Conservation (phyloP, 2,113 vertebrate genomes). For the Nycticorax nycticorax region DNA sequence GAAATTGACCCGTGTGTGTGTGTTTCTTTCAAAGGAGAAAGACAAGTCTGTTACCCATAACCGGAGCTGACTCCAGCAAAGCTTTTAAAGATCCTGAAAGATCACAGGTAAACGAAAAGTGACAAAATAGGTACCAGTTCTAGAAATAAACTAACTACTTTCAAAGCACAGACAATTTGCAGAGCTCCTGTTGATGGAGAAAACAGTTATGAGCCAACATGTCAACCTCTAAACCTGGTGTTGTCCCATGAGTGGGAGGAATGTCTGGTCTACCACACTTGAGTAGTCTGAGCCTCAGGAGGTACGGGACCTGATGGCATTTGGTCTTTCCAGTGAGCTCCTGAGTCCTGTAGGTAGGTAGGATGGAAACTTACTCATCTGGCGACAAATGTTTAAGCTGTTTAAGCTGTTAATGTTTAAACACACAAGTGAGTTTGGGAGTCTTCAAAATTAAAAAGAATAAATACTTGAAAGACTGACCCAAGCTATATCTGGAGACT, state of each 20-base stretch:
- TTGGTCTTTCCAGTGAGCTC: not conserved
- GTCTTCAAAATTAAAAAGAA: not conserved
- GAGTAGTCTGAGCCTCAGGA: not conserved
- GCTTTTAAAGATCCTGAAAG: not conserved
- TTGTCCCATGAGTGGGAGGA: fast-evolving
- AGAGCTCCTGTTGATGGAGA: not conserved
- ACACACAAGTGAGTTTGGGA: not conserved
- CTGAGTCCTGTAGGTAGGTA: not conserved
- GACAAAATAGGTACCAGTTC: not conserved
- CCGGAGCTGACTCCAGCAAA: not conserved
- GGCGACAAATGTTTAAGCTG: not conserved
- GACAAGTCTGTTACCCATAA: not conserved
- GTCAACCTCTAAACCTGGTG: not conserved
- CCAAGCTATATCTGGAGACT: not conserved
- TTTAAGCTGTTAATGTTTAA: not conserved
- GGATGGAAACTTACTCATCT: not conserved
- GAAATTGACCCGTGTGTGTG: not conserved
- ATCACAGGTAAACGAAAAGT: not conserved
- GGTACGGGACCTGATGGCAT: not conserved
- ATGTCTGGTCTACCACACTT: not conserved
- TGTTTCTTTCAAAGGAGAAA: not conserved
- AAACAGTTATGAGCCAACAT: not conserved
- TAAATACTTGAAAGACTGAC: not conserved
- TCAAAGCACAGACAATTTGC: not conserved
- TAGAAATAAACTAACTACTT: not conserved